These are phyloP conservation scores for Cranoglanis bouderius DNA, from an alignment of 2,113 vertebrate species.

Conservation along the genomic window DNA sequence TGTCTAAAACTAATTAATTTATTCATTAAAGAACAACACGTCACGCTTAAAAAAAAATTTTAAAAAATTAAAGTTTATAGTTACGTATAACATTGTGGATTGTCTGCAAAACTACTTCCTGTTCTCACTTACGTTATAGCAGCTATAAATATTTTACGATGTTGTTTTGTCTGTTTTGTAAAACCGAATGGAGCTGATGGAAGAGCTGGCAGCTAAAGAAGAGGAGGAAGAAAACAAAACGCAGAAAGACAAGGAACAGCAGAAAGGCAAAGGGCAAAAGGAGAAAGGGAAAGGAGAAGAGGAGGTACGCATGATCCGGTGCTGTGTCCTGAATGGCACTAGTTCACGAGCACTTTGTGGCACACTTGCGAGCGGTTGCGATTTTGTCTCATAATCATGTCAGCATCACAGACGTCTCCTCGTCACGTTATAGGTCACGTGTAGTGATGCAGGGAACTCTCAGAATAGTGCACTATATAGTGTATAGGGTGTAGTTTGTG, in stretches of 20 bases:
- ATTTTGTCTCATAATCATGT: neutral
- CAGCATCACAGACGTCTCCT: neutral
- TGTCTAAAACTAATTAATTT: neutral
- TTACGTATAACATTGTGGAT: neutral
- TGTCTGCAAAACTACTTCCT: neutral
- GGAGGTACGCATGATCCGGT: slow-evolving; percentile 55
- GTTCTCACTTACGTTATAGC: neutral
- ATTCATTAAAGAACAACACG: neutral
- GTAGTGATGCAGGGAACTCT: neutral
- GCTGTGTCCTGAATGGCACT: neutral
- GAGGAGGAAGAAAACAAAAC: slow-evolving; percentile 74
- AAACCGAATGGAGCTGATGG: slow-evolving; percentile 71
- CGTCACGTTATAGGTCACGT: neutral
- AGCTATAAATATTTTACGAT: neutral
- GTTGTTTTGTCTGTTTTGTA: neutral
- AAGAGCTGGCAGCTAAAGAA: slow-evolving; percentile 77
- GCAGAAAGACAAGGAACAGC: slow-evolving; percentile 63
- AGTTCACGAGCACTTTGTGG: neutral
- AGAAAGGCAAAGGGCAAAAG: slow-evolving; percentile 63
- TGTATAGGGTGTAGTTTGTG: neutral
- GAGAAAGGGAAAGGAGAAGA: slow-evolving; percentile 58
- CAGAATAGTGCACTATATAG: neutral
- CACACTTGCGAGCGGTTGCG: neutral
- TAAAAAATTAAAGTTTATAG: too few species aligned
- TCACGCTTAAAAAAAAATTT: too few species aligned